Evolutionary conservation across 2,888 invertebrate genomes (phyloP).

Genomic region (Cryptosula pallasiana): DNA sequence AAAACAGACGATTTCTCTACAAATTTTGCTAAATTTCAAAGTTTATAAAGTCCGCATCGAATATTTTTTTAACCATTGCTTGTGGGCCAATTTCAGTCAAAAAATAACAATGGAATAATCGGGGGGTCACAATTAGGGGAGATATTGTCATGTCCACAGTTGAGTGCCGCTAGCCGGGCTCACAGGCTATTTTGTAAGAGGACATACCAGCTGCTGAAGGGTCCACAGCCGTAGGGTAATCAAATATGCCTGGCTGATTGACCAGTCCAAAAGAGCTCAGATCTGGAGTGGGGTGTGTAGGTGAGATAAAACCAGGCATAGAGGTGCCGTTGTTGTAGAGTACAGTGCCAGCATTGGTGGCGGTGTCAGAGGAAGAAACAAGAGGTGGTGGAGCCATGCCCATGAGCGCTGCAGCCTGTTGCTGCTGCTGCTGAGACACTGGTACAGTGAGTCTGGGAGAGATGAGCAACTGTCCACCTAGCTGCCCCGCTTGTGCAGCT

Average conservation of each 20-base stretch:
- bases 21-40: too few relatives aligned
- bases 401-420: not conserved
- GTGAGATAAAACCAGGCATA: constrained; percentile 1
- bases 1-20: too few relatives aligned
- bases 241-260: not conserved
- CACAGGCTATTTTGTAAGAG: not conserved
- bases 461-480: not conserved
- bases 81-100: too few relatives aligned
- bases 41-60: too few relatives aligned
- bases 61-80: too few relatives aligned
- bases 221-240: not conserved
- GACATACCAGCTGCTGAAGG: constrained; percentile 24
- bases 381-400: constrained; percentile 9
- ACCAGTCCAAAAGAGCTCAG: constrained; percentile 3
- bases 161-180: not conserved
- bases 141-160: too few relatives aligned
- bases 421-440: not conserved
- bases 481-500: not conserved
- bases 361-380: not conserved
- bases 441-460: not conserved
- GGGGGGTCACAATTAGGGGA: too few relatives aligned
- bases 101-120: too few relatives aligned
- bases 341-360: not conserved
- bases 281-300: not conserved
- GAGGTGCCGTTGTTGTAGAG: constrained; percentile 10